Evolutionary conservation across 1,140 invertebrate species (phyloP).

Genomic region (Frieseomelitta varia): DNA sequence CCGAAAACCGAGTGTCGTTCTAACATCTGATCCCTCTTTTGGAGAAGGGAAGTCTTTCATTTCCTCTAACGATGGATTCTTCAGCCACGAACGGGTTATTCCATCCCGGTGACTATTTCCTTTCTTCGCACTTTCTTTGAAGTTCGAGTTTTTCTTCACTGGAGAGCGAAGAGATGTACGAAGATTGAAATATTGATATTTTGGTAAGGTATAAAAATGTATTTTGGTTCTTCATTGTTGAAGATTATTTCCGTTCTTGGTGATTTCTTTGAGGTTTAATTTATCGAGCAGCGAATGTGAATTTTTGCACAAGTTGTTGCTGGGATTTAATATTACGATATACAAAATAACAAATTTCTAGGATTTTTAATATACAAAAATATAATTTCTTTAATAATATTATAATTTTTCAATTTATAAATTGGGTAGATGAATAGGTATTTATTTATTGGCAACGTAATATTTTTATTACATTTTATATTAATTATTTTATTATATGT

Average conservation of each 20-base stretch:
- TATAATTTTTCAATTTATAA: too few relatives aligned
- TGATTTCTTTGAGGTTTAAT: not conserved
- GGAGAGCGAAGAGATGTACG: not conserved
- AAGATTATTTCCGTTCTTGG: not conserved
- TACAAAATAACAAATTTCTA: too few relatives aligned
- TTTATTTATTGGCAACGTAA: too few relatives aligned
- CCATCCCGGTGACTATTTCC: not conserved
- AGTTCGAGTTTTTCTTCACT: not conserved
- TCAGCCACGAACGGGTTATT: not conserved
- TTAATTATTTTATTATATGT: too few relatives aligned
- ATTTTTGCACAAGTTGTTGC: not conserved
- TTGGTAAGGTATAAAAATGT: not conserved
- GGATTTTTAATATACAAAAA: too few relatives aligned
- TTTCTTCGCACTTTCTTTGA: not conserved
- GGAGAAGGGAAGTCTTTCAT: not conserved
- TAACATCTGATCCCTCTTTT: not conserved
- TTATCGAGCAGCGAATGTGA: not conserved
- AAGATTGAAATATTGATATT: not conserved
- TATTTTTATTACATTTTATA: too few relatives aligned
- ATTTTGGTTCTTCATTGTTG: not conserved
- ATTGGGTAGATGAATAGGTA: too few relatives aligned
- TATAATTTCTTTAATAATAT: too few relatives aligned
- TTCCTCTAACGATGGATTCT: not conserved
- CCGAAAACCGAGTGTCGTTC: conserved; percentile 16
- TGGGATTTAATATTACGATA: too few relatives aligned